A percentile compares a stretch with the other conserved stretches of the same genome.
These are phyloP conservation scores for Galeopterus variegatus DNA, from an alignment of 2,113 vertebrate genomes.

Conservation along the genomic window DNA sequence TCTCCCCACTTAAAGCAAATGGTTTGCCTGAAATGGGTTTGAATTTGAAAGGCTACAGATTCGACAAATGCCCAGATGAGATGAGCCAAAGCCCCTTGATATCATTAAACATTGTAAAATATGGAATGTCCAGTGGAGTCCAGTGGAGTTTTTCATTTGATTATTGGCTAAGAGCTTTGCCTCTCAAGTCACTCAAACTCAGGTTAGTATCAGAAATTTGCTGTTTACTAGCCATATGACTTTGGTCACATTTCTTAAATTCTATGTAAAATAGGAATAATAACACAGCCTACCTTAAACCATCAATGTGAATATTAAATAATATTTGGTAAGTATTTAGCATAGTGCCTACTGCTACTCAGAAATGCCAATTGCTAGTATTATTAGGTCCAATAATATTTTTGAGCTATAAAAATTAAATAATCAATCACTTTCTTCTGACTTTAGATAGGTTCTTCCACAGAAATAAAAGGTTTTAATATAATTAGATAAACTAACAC, in stretches of 20 bases:
- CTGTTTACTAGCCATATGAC: neutral
- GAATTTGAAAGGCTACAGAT: conserved; percentile 19
- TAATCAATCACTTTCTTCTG: neutral
- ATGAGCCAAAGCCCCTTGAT: neutral
- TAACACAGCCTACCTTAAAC: neutral
- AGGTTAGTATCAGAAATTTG: neutral
- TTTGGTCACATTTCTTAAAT: neutral
- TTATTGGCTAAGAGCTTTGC: neutral
- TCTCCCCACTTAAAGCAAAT: neutral
- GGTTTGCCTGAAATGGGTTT: conserved; percentile 1
- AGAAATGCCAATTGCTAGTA: neutral
- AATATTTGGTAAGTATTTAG: neutral
- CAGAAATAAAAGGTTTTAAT: conserved; percentile 23
- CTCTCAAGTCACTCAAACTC: neutral
- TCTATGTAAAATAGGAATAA: neutral
- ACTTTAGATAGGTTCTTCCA: neutral
- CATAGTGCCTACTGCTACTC: neutral
- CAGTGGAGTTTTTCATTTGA: neutral
- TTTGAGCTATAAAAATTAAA: neutral
- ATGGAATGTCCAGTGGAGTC: neutral
- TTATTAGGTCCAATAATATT: neutral
- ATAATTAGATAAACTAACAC: conserved; percentile 2
- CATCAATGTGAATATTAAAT: neutral
- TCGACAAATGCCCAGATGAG: neutral
- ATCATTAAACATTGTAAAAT: neutral